phyloP scores from a whole-genome alignment of 2,113 vertebrate species.

The Antidorcas marsupialis region DNA sequence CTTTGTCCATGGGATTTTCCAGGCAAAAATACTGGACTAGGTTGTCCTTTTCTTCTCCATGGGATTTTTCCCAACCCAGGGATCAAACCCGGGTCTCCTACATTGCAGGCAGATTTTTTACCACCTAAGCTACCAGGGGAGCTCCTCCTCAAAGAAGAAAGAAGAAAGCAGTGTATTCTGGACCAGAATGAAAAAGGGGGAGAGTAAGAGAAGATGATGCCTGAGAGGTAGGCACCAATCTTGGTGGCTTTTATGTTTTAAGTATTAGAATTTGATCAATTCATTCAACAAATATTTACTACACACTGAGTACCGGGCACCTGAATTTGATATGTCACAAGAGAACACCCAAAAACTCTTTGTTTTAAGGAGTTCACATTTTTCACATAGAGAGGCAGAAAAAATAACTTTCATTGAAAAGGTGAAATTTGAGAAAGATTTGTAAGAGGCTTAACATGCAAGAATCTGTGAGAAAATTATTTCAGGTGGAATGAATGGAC shows the following conservation, averaged over 20 bases:
- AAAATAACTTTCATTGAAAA: background rate
- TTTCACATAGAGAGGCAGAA: background rate
- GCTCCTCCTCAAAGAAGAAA: background rate
- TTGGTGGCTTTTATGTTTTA: background rate
- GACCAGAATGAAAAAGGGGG: background rate
- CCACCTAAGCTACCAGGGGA: background rate
- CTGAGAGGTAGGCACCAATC: background rate
- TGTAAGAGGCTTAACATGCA: background rate
- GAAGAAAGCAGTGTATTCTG: background rate
- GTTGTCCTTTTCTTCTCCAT: background rate
- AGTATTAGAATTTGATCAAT: background rate
- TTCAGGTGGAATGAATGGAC: background rate
- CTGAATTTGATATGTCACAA: background rate
- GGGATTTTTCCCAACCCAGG: background rate
- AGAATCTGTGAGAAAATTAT: background rate
- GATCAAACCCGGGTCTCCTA: background rate
- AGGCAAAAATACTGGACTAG: background rate
- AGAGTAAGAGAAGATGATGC: background rate
- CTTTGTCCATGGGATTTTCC: background rate
- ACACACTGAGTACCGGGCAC: background rate
- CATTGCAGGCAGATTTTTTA: background rate
- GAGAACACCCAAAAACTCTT: background rate
- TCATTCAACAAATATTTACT: background rate
- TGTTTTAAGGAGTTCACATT: background rate
- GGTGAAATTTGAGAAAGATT: background rate